Evolutionary conservation across 2,113 vertebrate species (phyloP).

Genomic region (Cervus canadensis): DNA sequence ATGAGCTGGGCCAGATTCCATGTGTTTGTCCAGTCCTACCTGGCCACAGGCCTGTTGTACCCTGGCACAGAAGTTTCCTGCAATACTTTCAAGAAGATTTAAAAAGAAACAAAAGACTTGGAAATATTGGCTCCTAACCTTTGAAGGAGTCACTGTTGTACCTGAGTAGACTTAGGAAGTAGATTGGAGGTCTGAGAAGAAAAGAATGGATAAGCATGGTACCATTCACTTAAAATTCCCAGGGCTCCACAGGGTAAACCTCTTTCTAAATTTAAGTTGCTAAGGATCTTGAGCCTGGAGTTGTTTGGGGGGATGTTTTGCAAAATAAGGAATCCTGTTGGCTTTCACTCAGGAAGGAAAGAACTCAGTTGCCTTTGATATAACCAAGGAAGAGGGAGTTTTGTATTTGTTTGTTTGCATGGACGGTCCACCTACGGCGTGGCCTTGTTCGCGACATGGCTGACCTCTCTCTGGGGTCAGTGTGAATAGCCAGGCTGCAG

Average conservation of each 20-base stretch:
- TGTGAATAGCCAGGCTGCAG: background rate
- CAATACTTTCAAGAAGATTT: slow-evolving; percentile 26
- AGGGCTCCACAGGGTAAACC: background rate
- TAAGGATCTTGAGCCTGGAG: background rate
- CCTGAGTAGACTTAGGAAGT: background rate
- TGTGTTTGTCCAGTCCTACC: background rate
- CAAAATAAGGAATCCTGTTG: slow-evolving; percentile 44
- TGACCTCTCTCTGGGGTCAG: background rate
- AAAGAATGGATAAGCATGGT: background rate
- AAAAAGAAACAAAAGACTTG: background rate
- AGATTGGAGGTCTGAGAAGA: background rate
- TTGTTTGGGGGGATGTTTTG: slow-evolving; percentile 31
- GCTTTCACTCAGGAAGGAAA: slow-evolving; percentile 7
- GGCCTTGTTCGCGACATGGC: background rate
- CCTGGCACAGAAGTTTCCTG: background rate
- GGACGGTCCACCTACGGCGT: background rate
- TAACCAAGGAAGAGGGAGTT: slow-evolving; percentile 41
- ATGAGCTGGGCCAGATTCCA: slow-evolving; percentile 7
- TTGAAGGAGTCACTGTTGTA: background rate
- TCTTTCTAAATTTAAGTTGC: slow-evolving; percentile 40
- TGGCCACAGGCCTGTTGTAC: background rate
- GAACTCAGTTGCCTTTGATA: slow-evolving; percentile 26
- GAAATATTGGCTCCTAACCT: background rate
- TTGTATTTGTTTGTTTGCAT: slow-evolving; percentile 45
- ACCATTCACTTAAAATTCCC: background rate